Evolutionary conservation across 1,140 invertebrate species (phyloP).

Genomic region (Bombus terrestris): DNA sequence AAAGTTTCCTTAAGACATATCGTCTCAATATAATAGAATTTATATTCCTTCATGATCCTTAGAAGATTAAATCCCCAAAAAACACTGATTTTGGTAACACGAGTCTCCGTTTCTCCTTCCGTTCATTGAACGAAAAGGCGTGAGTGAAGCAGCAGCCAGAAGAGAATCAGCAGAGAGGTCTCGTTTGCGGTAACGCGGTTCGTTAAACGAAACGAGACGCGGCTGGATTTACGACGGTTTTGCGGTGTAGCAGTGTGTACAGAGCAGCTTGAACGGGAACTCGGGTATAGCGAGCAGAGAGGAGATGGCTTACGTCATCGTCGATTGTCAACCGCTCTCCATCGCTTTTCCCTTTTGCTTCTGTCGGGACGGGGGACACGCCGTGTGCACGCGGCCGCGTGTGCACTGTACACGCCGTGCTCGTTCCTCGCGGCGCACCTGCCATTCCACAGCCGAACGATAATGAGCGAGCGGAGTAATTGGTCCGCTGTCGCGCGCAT

Average conservation of each 20-base stretch:
- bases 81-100: not conserved
- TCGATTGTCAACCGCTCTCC: slow-evolving; percentile 69
- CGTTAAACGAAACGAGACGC: slow-evolving; percentile 48
- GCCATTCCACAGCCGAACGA: slow-evolving; percentile 51
- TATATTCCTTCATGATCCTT: no score
- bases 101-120: not conserved
- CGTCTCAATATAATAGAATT: no score
- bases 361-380: slow-evolving; percentile 4
- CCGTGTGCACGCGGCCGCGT: not conserved
- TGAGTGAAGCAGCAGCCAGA: not conserved
- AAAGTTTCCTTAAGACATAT: no score
- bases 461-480: slow-evolving; percentile 59
- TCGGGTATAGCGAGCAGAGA: slow-evolving; percentile 20
- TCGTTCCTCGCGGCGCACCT: slow-evolving; percentile 28
- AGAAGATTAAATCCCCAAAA: no score
- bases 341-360: slow-evolving; percentile 41
- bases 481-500: slow-evolving; percentile 29
- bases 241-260: not conserved
- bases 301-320: slow-evolving; percentile 59
- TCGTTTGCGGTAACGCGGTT: slow-evolving; percentile 43
- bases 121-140: not conserved
- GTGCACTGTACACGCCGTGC: not conserved
- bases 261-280: slow-evolving; percentile 41
- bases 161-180: not conserved
- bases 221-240: slow-evolving; percentile 24